These are phyloP conservation scores for Perognathus longimembris DNA, from an alignment of 2,113 vertebrate species.

Conservation along the genomic window DNA sequence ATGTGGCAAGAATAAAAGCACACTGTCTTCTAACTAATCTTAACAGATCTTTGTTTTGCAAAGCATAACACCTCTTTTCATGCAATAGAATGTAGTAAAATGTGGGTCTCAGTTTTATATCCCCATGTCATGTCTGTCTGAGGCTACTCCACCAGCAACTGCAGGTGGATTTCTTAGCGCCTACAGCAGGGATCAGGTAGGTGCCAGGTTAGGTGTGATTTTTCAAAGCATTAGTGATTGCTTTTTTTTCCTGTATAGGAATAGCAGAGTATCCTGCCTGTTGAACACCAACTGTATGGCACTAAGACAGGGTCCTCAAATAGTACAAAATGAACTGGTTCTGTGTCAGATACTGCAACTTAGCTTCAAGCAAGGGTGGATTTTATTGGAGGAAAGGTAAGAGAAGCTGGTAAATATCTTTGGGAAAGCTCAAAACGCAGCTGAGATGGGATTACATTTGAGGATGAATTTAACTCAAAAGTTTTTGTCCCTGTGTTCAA, in stretches of 20 bases:
- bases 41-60: neutral
- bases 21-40: neutral
- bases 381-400: neutral
- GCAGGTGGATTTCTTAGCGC: neutral
- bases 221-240: neutral
- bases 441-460: neutral
- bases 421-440: neutral
- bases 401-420: neutral
- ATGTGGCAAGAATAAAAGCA: neutral
- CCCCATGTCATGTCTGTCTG: too few relatives aligned
- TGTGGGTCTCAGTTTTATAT: neutral
- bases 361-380: neutral
- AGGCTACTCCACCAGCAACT: neutral
- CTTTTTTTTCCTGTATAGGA: too few relatives aligned
- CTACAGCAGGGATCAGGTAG: fast-evolving
- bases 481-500: neutral
- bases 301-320: neutral
- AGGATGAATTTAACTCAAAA: neutral
- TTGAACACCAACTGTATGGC: fast-evolving
- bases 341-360: neutral
- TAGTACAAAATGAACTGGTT: fast-evolving
- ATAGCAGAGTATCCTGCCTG: neutral
- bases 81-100: neutral
- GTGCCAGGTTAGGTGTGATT: neutral
- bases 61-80: neutral